Evolutionary conservation across 2,888 invertebrate species (phyloP).

Genomic region (Caenorhabditis sulstoni): DNA sequence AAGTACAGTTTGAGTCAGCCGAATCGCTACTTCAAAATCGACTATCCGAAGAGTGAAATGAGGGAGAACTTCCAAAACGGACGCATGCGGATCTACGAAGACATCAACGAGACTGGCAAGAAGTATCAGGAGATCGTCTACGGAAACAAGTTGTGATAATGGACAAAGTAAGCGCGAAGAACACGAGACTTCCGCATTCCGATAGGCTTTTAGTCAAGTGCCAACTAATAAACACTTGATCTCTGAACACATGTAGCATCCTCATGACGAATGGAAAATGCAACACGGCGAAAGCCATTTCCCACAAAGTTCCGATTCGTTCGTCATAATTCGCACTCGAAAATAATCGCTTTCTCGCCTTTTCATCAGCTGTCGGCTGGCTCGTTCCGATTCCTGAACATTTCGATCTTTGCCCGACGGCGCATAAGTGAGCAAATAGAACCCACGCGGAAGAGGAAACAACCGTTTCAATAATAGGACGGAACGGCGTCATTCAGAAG

Average conservation of each 20-base stretch:
- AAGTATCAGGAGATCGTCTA: slow-evolving; percentile 30
- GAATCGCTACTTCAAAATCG: slow-evolving; percentile 26
- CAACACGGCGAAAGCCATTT: too few relatives aligned
- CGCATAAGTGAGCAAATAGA: slow-evolving; percentile 34
- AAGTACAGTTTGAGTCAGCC: slow-evolving; percentile 15
- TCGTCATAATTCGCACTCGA: too few relatives aligned
- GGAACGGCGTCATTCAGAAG: background rate
- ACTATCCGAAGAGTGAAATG: slow-evolving; percentile 28
- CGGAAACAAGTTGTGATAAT: background rate
- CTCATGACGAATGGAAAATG: background rate
- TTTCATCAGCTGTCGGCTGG: too few relatives aligned
- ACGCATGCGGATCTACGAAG: slow-evolving; percentile 12
- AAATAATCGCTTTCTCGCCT: too few relatives aligned
- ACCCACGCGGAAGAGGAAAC: slow-evolving; percentile 23
- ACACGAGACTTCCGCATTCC: too few relatives aligned
- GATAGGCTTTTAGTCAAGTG: too few relatives aligned
- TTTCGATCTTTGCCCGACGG: slow-evolving; percentile 35
- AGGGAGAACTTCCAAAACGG: slow-evolving; percentile 29
- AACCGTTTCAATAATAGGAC: background rate
- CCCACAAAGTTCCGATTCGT: too few relatives aligned
- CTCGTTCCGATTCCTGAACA: too few relatives aligned
- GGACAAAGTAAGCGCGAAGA: too few relatives aligned
- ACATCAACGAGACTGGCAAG: slow-evolving; percentile 12
- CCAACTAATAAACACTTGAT: too few relatives aligned
- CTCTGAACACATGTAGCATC: background rate